Evolutionary conservation across 2,113 vertebrate genomes (phyloP).

Genomic region (Trogon melanurus): DNA sequence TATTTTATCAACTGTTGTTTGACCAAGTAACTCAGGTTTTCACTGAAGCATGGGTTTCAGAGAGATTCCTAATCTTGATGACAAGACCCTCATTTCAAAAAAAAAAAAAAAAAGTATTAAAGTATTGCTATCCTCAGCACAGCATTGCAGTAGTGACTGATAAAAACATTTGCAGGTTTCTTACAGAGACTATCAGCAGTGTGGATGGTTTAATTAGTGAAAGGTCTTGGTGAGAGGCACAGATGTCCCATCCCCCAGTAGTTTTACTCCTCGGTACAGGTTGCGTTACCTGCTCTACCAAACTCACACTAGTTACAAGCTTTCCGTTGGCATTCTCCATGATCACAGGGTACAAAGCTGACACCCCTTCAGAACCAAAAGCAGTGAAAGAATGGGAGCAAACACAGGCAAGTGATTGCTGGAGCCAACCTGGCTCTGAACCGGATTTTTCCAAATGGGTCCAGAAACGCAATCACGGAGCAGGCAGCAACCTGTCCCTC

Average conservation of each 20-base stretch:
- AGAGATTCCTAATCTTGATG: background rate
- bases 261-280: background rate
- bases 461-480: background rate
- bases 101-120: too few species aligned
- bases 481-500: background rate
- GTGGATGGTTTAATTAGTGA: background rate
- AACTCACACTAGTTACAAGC: accelerated
- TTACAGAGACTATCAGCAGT: background rate
- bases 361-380: background rate
- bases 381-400: background rate
- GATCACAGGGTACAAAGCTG: background rate
- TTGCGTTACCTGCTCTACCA: background rate
- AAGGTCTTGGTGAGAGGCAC: background rate
- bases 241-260: accelerated
- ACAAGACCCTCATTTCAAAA: background rate
- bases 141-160: background rate
- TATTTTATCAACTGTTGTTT: background rate
- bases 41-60: background rate
- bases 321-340: background rate
- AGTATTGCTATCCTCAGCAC: background rate
- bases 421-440: background rate
- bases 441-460: background rate
- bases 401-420: background rate
- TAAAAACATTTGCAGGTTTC: background rate
- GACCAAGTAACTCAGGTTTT: background rate